These are phyloP conservation scores for Sebastes ruberrimus DNA, from an alignment of 2,797 vertebrate species.

Conservation along the genomic window DNA sequence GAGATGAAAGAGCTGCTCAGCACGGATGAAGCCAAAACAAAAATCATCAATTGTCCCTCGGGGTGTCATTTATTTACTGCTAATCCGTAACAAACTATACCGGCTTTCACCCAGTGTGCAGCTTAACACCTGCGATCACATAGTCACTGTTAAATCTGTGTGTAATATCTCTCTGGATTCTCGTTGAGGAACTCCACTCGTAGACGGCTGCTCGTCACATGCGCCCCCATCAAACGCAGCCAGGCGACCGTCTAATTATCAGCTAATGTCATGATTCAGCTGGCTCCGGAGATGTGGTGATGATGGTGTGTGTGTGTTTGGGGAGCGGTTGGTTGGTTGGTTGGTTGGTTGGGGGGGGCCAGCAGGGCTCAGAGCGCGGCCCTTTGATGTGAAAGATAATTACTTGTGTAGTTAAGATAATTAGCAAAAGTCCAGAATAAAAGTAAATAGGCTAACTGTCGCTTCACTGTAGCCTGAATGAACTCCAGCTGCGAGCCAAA, in stretches of 20 bases:
- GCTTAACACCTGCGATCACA: constrained; percentile 38
- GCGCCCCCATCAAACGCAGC: constrained; percentile 71
- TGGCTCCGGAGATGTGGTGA: constrained; percentile 65
- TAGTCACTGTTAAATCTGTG: constrained; percentile 15
- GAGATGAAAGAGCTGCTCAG: constrained; percentile 50
- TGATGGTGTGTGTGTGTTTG: constrained; percentile 24
- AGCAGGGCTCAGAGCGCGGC: constrained; percentile 55
- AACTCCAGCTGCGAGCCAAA: constrained; percentile 56
- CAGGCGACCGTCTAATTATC: constrained; percentile 81
- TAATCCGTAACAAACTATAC: constrained; percentile 45
- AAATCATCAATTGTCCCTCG: constrained; percentile 20
- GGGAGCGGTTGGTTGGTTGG: constrained; percentile 71
- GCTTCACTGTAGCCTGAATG: constrained; percentile 65
- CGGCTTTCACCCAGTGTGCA: constrained; percentile 8
- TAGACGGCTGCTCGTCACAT: constrained; percentile 38
- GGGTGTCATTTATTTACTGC: constrained; percentile 48
- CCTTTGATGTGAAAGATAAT: constrained; percentile 89
- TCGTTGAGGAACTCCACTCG: neutral
- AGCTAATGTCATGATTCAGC: constrained; percentile 79
- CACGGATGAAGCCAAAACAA: neutral
- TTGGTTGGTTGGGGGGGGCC: constrained; percentile 34
- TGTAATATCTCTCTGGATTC: neutral
- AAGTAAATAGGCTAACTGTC: constrained; percentile 80
- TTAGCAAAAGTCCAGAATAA: constrained; percentile 80
- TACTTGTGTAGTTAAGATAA: constrained; percentile 82